Percentiles rank a stretch among this genome's conserved stretches.
phyloP scores from a whole-genome alignment of 2,888 invertebrate genomes.

The Coelinius sp. region DNA sequence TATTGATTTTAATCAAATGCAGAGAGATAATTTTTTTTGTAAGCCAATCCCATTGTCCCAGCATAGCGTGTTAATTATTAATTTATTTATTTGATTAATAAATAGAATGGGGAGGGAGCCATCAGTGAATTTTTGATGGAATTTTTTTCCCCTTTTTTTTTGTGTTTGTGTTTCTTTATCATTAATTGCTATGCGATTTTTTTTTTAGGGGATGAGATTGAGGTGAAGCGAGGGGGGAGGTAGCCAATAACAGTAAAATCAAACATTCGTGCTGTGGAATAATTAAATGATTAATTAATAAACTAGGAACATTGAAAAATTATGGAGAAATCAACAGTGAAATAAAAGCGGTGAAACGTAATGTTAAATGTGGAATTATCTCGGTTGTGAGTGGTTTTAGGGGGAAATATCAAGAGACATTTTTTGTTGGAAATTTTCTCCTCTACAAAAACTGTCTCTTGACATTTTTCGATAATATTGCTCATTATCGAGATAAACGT shows the following conservation, averaged over 20 bases:
- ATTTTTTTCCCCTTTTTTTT: no score
- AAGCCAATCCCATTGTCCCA: slow-evolving; percentile 56
- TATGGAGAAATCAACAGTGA: neutral
- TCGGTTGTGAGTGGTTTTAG: no score
- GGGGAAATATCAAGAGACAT: no score
- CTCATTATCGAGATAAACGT: no score
- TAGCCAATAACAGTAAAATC: neutral
- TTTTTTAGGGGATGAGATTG: neutral
- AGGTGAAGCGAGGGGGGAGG: neutral
- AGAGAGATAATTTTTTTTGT: neutral
- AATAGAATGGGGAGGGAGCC: neutral
- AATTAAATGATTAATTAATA: neutral
- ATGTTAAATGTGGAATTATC: neutral
- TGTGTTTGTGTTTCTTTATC: no score
- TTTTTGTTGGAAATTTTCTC: no score
- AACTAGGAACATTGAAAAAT: neutral
- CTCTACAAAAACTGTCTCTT: no score
- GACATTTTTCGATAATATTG: no score
- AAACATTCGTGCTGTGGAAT: slow-evolving; percentile 13
- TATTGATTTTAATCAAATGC: neutral
- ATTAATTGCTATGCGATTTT: neutral
- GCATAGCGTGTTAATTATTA: slow-evolving; percentile 44
- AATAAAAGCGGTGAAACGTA: neutral
- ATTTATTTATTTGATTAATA: neutral
- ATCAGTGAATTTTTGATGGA: neutral